Evolutionary conservation across 1,140 invertebrate genomes (phyloP).

Genomic region (Philopotamus ludificatus): DNA sequence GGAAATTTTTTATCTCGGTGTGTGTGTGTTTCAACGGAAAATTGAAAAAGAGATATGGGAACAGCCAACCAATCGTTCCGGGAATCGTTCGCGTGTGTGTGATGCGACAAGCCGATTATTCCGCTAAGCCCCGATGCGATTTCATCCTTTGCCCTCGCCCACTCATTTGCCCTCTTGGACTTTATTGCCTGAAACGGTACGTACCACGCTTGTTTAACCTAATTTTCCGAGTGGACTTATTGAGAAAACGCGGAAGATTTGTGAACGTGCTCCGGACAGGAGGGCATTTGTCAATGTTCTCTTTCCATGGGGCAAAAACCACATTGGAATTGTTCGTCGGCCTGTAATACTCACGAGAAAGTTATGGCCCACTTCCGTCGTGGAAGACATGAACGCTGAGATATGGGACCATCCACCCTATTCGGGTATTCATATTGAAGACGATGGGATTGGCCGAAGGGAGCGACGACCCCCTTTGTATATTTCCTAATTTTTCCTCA

Average conservation of each 20-base stretch:
- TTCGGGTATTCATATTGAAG: not conserved
- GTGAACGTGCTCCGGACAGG: not conserved
- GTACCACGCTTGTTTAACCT: not conserved
- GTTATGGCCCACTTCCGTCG: constrained; percentile 7
- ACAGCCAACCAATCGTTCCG: constrained; percentile 8
- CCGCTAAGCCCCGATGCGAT: constrained; percentile 17
- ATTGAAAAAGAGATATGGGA: constrained; percentile 20
- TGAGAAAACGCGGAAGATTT: not conserved
- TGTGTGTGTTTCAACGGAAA: not conserved
- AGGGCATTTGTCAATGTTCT: constrained; percentile 3
- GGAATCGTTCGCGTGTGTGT: constrained; percentile 20
- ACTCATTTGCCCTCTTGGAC: not conserved
- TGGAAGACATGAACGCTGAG: not conserved
- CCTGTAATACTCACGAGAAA: constrained; percentile 4
- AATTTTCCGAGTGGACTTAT: not conserved
- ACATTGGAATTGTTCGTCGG: constrained; percentile 3
- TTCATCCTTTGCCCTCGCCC: not conserved
- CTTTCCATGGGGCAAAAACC: constrained; percentile 1
- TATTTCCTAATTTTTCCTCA: too few relatives aligned
- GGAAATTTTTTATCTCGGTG: not conserved
- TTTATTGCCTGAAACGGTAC: not conserved
- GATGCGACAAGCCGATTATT: constrained; percentile 27
- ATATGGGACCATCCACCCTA: not conserved
- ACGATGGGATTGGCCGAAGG: not conserved
- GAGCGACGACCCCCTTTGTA: not conserved